These are phyloP conservation scores for Thinocorus orbignyianus DNA, from an alignment of 2,113 vertebrate species.

Conservation along the genomic window DNA sequence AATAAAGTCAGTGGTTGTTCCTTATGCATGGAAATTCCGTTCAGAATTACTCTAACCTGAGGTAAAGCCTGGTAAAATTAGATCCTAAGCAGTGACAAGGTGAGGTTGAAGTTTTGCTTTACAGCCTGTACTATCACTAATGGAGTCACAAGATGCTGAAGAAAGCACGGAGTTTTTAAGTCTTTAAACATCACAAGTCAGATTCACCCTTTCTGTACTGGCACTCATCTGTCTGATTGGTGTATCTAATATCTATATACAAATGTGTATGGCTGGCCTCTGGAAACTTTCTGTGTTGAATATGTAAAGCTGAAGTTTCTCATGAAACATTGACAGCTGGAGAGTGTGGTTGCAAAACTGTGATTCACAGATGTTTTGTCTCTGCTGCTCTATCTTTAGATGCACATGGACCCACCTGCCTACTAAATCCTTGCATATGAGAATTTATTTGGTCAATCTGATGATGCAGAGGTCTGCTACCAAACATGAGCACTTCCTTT, in stretches of 20 bases:
- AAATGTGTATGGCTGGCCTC: neutral
- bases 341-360: neutral
- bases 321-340: neutral
- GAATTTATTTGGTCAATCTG: fast-evolving
- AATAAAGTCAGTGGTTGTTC: neutral
- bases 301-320: neutral
- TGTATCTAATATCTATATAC: neutral
- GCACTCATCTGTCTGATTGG: neutral
- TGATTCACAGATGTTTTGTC: neutral
- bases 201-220: neutral
- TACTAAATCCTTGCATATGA: neutral
- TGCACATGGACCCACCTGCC: fast-evolving
- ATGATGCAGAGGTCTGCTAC: neutral
- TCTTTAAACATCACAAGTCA: neutral
- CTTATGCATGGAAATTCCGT: neutral
- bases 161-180: neutral
- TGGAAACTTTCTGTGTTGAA: neutral
- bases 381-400: neutral
- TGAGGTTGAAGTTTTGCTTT: neutral
- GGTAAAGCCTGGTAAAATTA: neutral
- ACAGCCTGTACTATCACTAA: neutral
- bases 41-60: neutral
- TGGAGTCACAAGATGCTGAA: neutral
- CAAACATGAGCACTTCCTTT: neutral
- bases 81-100: neutral